Conservation (phyloP, 1,140 invertebrate species). For the Copidosoma floridanum region DNA sequence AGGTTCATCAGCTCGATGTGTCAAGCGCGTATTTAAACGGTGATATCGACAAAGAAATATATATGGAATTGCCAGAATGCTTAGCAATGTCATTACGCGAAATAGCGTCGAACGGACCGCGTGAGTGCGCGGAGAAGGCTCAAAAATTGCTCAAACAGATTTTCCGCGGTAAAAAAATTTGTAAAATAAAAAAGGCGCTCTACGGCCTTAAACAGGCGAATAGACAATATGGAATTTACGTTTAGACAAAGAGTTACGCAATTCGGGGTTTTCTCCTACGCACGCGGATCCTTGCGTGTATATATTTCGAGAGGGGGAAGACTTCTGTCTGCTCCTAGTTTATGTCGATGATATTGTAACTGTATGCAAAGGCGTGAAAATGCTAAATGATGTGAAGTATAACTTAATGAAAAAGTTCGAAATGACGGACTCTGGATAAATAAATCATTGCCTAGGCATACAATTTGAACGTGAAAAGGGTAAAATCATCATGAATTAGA, state of each 20-base stretch:
- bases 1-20: neutral
- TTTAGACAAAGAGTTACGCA: no score
- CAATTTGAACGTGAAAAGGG: neutral
- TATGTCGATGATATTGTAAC: slow-evolving; percentile 5
- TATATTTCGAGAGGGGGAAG: neutral
- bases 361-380: neutral
- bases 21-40: neutral
- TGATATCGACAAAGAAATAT: neutral
- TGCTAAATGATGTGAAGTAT: neutral
- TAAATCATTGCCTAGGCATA: slow-evolving; percentile 24
- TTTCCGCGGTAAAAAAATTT: neutral
- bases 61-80: neutral
- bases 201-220: neutral
- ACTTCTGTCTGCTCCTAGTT: neutral
- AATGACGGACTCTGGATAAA: slow-evolving; percentile 21
- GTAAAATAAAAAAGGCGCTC: neutral
- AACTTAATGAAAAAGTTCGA: slow-evolving; percentile 3
- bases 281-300: neutral
- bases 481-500: slow-evolving; percentile 13
- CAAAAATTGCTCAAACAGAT: neutral
- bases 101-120: neutral
- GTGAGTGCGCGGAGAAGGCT: neutral
- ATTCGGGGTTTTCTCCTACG: no score
- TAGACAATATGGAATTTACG: neutral
- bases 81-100: neutral